Evolutionary conservation across 1,140 invertebrate species (phyloP).

Genomic region (Nylanderia fulva): DNA sequence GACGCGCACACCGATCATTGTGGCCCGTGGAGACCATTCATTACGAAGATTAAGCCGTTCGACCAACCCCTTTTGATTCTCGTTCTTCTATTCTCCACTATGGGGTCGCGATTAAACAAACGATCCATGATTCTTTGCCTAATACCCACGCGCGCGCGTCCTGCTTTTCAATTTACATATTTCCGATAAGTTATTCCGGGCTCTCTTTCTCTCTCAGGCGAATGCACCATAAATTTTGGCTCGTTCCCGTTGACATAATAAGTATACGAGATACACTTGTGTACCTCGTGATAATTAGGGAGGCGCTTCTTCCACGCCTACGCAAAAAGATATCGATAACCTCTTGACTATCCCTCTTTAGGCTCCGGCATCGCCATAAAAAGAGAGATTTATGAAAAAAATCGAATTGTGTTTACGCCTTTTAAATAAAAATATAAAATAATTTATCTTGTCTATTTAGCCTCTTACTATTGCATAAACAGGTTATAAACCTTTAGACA

Average conservation of each 20-base stretch:
- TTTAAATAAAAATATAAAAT: too few relatives aligned
- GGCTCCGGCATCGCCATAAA: neutral
- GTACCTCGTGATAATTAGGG: slow-evolving; percentile 44
- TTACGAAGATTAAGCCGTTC: slow-evolving; percentile 78
- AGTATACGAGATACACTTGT: slow-evolving; percentile 22
- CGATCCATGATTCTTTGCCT: slow-evolving; percentile 50
- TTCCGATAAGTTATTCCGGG: slow-evolving; percentile 68
- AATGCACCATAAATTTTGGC: slow-evolving; percentile 47
- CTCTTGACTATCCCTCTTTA: neutral
- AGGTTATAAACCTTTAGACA: too few relatives aligned
- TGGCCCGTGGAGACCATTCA: slow-evolving; percentile 69
- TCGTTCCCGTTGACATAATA: slow-evolving; percentile 59
- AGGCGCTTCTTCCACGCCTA: slow-evolving; percentile 52
- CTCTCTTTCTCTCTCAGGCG: too few relatives aligned
- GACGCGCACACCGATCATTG: slow-evolving; percentile 49
- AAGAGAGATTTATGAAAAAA: slow-evolving; percentile 42
- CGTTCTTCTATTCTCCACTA: slow-evolving; percentile 40
- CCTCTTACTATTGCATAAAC: too few relatives aligned
- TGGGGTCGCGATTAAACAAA: slow-evolving; percentile 45
- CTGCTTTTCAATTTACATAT: slow-evolving; percentile 78
- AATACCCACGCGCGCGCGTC: slow-evolving; percentile 61
- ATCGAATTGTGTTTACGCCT: neutral
- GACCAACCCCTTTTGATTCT: slow-evolving; percentile 34
- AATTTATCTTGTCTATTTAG: too few relatives aligned
- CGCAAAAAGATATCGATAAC: slow-evolving; percentile 38